Conservation (phyloP, 2,797 vertebrate species). For the Sphenopsis melanotis region DNA sequence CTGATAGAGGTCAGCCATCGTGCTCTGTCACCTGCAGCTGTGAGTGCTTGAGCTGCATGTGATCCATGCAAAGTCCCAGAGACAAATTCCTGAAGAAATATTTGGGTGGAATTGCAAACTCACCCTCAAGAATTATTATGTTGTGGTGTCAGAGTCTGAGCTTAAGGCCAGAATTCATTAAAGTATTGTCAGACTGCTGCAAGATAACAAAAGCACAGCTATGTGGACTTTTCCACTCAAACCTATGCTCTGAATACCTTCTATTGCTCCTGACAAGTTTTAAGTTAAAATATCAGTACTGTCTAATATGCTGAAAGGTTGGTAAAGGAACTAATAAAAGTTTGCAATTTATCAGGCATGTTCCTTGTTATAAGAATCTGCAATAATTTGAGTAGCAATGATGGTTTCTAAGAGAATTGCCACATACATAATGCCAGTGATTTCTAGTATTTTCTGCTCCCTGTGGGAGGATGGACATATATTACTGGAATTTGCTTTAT, state of each 20-base stretch:
- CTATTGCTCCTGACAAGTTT: not conserved
- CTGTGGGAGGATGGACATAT: not conserved
- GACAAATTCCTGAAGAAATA: not conserved
- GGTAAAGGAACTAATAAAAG: not conserved
- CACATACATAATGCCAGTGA: not conserved
- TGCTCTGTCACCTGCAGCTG: not conserved
- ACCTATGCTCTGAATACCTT: not conserved
- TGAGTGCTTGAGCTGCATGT: not conserved
- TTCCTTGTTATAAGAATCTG: constrained; percentile 1
- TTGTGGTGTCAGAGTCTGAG: not conserved
- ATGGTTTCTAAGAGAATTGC: constrained; percentile 6
- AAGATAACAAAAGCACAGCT: not conserved
- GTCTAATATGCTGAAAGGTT: not conserved
- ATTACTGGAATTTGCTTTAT: constrained; percentile 17
- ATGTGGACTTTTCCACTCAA: not conserved
- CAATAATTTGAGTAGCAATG: constrained; percentile 21
- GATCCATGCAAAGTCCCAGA: not conserved
- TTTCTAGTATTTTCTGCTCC: constrained; percentile 14
- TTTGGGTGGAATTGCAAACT: not conserved
- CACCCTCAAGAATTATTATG: not conserved
- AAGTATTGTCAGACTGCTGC: not conserved
- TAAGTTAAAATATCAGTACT: not conserved
- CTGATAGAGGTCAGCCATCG: not conserved
- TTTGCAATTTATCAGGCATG: not conserved
- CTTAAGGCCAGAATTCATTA: not conserved